Conservation (phyloP, 2,113 vertebrate species). For the Forbesichthys agassizii region DNA sequence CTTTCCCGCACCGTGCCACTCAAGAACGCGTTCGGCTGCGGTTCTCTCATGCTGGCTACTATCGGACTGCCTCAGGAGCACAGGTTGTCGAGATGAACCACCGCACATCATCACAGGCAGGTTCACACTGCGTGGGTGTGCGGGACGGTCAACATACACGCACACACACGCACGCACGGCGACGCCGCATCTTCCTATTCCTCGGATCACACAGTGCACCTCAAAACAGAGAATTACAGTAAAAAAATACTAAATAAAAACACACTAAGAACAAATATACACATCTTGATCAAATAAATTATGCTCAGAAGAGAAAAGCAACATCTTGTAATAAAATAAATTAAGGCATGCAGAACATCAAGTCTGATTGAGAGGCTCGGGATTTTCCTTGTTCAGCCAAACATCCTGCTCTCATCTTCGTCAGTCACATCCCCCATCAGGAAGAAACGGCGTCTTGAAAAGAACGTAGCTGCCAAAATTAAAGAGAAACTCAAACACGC, state of each 20-base stretch:
- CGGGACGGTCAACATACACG: background rate
- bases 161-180: constrained; percentile 17
- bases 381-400: constrained; percentile 36
- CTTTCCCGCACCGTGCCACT: constrained; percentile 53
- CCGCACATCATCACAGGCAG: background rate
- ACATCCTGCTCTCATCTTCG: constrained; percentile 21
- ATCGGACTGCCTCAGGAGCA: constrained; percentile 16
- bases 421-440: constrained; percentile 27
- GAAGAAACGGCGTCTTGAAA: constrained; percentile 49
- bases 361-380: constrained; percentile 36
- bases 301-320: constrained; percentile 35
- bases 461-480: constrained; percentile 77
- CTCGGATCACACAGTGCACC: constrained; percentile 60
- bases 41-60: constrained; percentile 71
- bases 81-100: background rate
- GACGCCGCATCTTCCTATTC: constrained; percentile 15
- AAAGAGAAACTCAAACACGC: constrained; percentile 52
- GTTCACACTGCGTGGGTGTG: too few species aligned
- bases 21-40: constrained; percentile 55
- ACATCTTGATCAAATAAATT: constrained; percentile 56
- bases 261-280: constrained; percentile 30
- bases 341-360: constrained; percentile 73
- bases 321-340: constrained; percentile 58
- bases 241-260: constrained; percentile 27
- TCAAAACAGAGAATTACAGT: constrained; percentile 33